These are phyloP conservation scores for Sericinus montela DNA, from an alignment of 2,888 invertebrate species.

Conservation along the genomic window DNA sequence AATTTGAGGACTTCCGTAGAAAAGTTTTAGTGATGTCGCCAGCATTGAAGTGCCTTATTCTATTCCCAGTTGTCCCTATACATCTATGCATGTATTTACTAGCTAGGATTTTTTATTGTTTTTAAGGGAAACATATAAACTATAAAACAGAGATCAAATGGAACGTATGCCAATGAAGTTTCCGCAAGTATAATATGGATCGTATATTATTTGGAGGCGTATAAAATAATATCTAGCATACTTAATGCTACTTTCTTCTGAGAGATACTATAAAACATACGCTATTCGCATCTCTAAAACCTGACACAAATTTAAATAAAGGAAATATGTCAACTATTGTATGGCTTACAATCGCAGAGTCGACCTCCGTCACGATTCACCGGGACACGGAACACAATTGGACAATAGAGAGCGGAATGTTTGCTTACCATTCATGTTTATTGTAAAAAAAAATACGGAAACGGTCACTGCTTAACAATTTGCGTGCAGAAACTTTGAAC, in stretches of 20 bases:
- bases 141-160: too few species aligned
- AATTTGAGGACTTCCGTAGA: too few species aligned
- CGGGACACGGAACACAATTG: conserved; percentile 10
- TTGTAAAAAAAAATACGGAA: conserved; percentile 9
- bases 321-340: conserved; percentile 19
- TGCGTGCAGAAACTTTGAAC: neutral
- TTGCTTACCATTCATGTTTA: conserved; percentile 7
- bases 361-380: conserved; percentile 11
- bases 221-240: too few species aligned
- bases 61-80: too few species aligned
- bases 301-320: conserved; percentile 17
- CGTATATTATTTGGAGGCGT: too few species aligned
- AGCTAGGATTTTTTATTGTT: too few species aligned
- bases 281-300: conserved; percentile 7
- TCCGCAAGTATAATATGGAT: too few species aligned
- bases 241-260: neutral
- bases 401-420: conserved; percentile 9
- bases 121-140: too few species aligned
- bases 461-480: conserved; percentile 4
- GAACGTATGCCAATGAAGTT: too few species aligned
- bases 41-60: too few species aligned
- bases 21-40: too few species aligned
- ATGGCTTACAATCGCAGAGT: conserved; percentile 7
- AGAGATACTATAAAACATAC: conserved; percentile 9
- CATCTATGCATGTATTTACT: too few species aligned